Evolutionary conservation across 1,140 invertebrate species (phyloP).

Genomic region (Sweltsa coloradensis): DNA sequence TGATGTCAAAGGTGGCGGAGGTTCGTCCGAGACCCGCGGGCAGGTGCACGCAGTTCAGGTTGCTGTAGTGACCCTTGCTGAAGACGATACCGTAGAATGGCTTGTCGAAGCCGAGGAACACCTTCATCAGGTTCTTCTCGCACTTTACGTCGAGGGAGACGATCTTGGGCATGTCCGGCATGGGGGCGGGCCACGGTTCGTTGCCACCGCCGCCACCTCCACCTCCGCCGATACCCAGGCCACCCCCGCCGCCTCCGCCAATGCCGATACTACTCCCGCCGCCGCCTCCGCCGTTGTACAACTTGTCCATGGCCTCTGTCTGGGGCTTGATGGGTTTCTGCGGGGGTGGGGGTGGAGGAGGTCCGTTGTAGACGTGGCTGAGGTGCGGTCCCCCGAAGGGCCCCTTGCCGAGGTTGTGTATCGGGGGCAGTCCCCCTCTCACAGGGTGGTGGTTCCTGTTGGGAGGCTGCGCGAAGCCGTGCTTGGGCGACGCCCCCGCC

Average conservation of each 20-base stretch:
- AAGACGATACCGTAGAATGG: conserved; percentile 92
- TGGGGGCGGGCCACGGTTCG: conserved; percentile 68
- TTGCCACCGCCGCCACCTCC: conserved; percentile 24
- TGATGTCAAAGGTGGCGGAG: conserved; percentile 82
- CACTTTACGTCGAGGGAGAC: conserved; percentile 85
- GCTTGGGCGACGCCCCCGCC: conserved; percentile 11
- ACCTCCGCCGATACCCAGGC: conserved; percentile 36
- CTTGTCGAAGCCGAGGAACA: conserved; percentile 83
- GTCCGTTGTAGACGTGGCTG: conserved; percentile 51
- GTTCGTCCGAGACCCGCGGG: conserved; percentile 74
- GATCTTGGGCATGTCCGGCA: conserved; percentile 82
- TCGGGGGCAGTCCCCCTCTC: conserved; percentile 29
- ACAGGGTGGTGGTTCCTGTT: conserved; percentile 19
- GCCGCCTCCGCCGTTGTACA: conserved; percentile 27
- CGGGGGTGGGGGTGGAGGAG: conserved; percentile 38
- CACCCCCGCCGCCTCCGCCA: conserved; percentile 32
- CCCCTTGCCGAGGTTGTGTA: conserved; percentile 24
- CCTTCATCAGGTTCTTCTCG: conserved; percentile 87
- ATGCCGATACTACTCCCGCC: conserved; percentile 17
- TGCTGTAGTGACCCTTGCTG: conserved; percentile 84
- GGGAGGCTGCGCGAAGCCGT: conserved; percentile 9
- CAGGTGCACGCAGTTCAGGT: conserved; percentile 81
- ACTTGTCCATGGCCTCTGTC: conserved; percentile 44
- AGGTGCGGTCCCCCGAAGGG: conserved; percentile 22
- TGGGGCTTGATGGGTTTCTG: conserved; percentile 34